Base-by-base conservation (phyloP, 2,113 vertebrate genomes). In the Atrichornis clamosus region DNA sequence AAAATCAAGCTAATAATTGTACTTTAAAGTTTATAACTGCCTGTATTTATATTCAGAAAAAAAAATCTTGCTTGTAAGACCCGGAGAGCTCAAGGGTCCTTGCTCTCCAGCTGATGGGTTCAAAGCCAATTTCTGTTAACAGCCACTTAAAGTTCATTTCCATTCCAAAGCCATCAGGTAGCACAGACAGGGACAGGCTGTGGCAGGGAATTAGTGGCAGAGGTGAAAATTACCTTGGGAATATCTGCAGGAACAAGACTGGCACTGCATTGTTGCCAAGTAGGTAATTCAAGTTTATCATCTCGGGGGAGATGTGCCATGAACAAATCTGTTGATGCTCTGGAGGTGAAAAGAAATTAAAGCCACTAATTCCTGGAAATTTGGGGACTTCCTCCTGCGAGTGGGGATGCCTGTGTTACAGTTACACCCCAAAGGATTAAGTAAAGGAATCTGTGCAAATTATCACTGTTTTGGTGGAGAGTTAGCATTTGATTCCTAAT, bases 81-180 rank as follows among this genome's bases (percentile, higher is more conserved):
- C 81, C 3, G n/a, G 56, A 27, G 65, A 75, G 84, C 81, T 87
- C 56, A 50, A 46, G 44, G 60, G 73, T 87, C 81, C 64, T 16
- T 87, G 55, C 78, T 81, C 81, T 82, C 20, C 37, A 39, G 62
- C 63, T 86, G 75, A 58, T 15, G 90, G 70, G 65, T 94, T 93
- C 81, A 91, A 78, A 96, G 84, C 14, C 87, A 93, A 74, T 81
- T 89, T 81, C 60, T 78, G 68, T 89, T 93, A 87, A 93, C 67
- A 89, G 81, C 77, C 80, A 81, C 69, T 96, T 81, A 80, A 62
- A 74, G 64, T 63, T 96, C 53, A 91, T 96, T 95, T 93, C 87
- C 67, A 89, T 89, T 59, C 69, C 82, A 49, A 55, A 95, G 69
- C 59, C 73, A 77, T 89, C 67, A 78, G 84, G 59, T 22, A 15